A percentile compares a stretch with the other conserved stretches of the same genome.
These are phyloP conservation scores for Dicycla oo DNA, from an alignment of 2,888 invertebrate genomes.

Conservation along the genomic window DNA sequence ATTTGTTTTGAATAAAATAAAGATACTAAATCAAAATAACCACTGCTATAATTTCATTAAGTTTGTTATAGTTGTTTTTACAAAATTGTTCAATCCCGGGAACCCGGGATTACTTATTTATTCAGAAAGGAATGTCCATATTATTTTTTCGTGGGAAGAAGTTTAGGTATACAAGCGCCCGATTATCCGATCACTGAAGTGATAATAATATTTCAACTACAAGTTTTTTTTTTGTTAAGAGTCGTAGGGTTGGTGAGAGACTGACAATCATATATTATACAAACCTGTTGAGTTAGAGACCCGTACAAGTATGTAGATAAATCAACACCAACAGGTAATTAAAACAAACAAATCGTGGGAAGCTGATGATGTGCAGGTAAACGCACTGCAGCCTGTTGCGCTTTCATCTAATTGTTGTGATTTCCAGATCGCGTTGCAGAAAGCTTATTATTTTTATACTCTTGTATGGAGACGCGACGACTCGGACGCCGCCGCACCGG, in stretches of 20 bases:
- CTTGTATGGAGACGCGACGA: slow-evolving; percentile 63
- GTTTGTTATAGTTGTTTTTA: too few relatives aligned
- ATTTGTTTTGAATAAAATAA: too few relatives aligned
- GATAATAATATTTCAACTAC: not conserved
- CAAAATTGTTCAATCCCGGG: too few relatives aligned
- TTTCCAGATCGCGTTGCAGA: slow-evolving; percentile 77
- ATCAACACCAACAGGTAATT: slow-evolving; percentile 37
- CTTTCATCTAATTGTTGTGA: slow-evolving; percentile 78
- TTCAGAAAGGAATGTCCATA: too few relatives aligned
- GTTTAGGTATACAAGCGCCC: too few relatives aligned
- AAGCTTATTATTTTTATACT: slow-evolving; percentile 77
- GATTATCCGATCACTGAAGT: too few relatives aligned
- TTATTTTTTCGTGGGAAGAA: too few relatives aligned
- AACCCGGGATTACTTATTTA: too few relatives aligned
- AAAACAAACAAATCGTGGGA: slow-evolving; percentile 65
- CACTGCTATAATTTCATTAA: too few relatives aligned
- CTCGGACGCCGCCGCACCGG: slow-evolving; percentile 75
- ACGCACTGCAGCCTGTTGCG: slow-evolving; percentile 61
- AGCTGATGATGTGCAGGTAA: slow-evolving; percentile 55
- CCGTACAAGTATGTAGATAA: not conserved
- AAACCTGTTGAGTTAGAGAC: not conserved
- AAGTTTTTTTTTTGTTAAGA: not conserved
- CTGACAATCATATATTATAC: too few relatives aligned
- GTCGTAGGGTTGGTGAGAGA: not conserved
- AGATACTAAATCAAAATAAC: too few relatives aligned